Evolutionary conservation across 2,797 vertebrate species (phyloP).

Genomic region (Mareca penelope): DNA sequence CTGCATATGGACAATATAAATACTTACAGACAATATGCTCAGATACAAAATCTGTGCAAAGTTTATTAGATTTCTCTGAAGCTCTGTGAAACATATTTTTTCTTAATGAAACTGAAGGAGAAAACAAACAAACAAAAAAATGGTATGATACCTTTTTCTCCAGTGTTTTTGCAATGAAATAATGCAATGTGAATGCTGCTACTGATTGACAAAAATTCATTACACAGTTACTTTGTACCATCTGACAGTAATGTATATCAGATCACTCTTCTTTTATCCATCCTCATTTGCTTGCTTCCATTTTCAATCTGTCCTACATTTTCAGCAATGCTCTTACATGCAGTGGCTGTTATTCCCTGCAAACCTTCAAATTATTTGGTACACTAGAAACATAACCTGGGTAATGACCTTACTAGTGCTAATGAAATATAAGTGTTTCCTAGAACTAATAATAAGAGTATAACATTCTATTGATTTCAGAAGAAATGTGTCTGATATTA

Average conservation of each 20-base stretch:
- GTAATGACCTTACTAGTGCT: neutral
- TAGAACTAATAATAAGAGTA: neutral
- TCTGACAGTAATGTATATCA: neutral
- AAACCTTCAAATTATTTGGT: neutral
- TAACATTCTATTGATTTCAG: neutral
- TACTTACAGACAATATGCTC: neutral
- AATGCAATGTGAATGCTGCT: neutral
- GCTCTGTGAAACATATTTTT: neutral
- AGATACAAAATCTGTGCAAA: neutral
- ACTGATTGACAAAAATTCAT: neutral
- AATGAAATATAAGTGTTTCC: neutral
- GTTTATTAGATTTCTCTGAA: slow-evolving; percentile 5
- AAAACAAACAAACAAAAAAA: neutral
- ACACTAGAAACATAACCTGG: neutral
- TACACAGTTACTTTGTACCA: neutral
- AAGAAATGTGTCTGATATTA: neutral
- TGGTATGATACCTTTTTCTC: neutral
- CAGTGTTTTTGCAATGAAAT: neutral
- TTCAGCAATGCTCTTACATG: neutral
- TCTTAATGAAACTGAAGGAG: neutral
- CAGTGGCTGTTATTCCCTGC: neutral
- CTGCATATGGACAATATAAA: neutral
- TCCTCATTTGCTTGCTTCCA: neutral
- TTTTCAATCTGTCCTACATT: neutral
- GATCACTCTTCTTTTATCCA: neutral